phyloP scores from a whole-genome alignment of 1,140 invertebrate species.

The Drosophila nebulosa region DNA sequence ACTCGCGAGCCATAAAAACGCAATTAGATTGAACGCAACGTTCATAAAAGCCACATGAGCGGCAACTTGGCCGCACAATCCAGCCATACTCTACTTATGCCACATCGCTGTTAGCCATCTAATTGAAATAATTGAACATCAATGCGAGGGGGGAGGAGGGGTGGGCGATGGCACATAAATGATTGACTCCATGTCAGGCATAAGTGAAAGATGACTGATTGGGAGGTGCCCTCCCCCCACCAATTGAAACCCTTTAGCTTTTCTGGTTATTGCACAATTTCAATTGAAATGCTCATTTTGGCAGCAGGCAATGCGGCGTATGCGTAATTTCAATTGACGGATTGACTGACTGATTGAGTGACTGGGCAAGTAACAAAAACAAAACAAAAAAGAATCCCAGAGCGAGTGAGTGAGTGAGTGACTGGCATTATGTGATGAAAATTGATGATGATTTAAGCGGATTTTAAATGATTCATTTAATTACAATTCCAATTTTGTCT shows the following conservation, averaged over 20 bases:
- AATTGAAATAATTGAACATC: slow-evolving; percentile 56
- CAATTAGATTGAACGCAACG: slow-evolving; percentile 60
- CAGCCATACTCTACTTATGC: background rate
- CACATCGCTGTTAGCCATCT: slow-evolving; percentile 1
- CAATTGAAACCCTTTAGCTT: background rate
- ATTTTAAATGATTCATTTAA: background rate
- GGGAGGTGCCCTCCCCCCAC: background rate
- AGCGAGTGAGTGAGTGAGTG: background rate
- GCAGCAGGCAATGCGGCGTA: slow-evolving; percentile 9
- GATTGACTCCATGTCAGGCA: slow-evolving; percentile 2
- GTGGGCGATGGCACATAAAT: slow-evolving; percentile 8
- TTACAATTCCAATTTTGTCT: background rate
- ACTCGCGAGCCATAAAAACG: slow-evolving; percentile 48
- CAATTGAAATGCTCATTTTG: background rate
- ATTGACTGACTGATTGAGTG: background rate
- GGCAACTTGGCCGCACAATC: background rate
- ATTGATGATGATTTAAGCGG: background rate
- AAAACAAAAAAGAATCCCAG: too few species aligned
- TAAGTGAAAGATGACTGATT: background rate
- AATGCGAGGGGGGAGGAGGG: background rate
- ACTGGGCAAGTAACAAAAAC: background rate
- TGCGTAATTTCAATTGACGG: slow-evolving; percentile 4
- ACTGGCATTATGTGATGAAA: background rate
- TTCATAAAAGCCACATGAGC: slow-evolving; percentile 60
- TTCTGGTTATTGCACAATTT: background rate